Base-by-base conservation (phyloP, 2,888 invertebrate genomes). In the Scrobipalpa costella region DNA sequence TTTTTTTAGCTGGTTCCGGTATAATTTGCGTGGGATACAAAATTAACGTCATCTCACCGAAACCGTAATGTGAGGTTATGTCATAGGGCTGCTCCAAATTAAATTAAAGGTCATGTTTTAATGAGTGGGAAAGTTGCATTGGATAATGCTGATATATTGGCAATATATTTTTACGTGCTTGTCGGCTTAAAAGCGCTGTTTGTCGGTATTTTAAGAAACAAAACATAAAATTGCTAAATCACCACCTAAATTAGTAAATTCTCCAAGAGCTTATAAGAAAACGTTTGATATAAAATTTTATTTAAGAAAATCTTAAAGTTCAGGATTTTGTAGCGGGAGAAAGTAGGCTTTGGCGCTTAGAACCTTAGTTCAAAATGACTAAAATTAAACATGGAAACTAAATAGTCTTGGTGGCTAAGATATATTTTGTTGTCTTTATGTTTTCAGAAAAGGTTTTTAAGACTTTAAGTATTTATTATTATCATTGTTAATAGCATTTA, bases 51-150 rank as follows among this genome's bases (percentile, higher is more conserved):
- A 38, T 17, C 19, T 38, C 8, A 17, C 17, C 38, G 38, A 57
- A 57, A 38, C 17, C 17, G 57, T 57, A 57, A 57, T 19, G 50
- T 8, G 19, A 17, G 36, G 57, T 57, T 57, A 57, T 57, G 57
- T 57, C 57, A 57, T 57, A 38, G 38, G 57, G 57, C 38, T 38
- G 38, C 19, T 57, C 19, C 38, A 57, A 55, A 55, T 55, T 55
- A 55, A 55, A 55, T 55, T 55, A 55, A 55, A 55, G 55, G 55
- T 55, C 55, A 55, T 7, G 15, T 38, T 40, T 58, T 40, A 58
- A 40, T 40, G 27, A 38, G 19, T 58, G 58, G 15, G 55, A 55
- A 55, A 55, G 55, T 55, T 55, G 33, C 7, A 34, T n/a, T 17
- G 5, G 19, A 58, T 58, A 58, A 55, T 55, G 55, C 15, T n/a